Percentiles rank a stretch among this genome's conserved stretches.
Conservation (phyloP, 2,113 vertebrate genomes). For the Budorcas taxicolor region DNA sequence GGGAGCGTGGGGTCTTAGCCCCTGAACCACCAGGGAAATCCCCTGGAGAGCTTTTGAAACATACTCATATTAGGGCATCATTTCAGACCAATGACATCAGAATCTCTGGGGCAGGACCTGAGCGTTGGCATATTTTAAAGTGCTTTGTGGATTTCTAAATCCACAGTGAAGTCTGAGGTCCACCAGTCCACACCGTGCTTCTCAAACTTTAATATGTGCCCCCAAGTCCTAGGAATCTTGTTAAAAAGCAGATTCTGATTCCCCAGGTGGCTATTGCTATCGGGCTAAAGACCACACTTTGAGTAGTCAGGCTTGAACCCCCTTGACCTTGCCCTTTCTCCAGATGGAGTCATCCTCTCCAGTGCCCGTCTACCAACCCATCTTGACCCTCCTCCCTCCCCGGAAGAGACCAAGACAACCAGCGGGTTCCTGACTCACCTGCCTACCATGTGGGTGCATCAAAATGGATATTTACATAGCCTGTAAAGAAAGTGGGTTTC, state of each 20-base stretch:
- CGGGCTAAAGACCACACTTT: neutral
- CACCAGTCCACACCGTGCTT: neutral
- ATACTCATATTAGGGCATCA: neutral
- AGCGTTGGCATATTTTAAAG: neutral
- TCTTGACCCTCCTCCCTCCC: neutral
- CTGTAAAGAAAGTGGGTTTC: neutral
- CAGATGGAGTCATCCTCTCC: neutral
- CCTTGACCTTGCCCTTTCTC: neutral
- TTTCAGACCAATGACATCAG: neutral
- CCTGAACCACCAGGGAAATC: neutral
- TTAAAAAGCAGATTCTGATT: neutral
- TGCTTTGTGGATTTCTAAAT: neutral
- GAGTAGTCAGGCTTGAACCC: neutral
- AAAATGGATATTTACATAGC: neutral
- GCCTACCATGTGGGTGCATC: neutral
- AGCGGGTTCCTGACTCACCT: neutral
- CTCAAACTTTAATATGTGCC: neutral
- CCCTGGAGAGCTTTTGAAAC: neutral
- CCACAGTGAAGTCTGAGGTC: neutral
- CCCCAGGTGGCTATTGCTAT: fast-evolving
- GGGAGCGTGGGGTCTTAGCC: neutral
- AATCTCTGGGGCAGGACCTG: neutral
- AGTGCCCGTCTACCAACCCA: neutral
- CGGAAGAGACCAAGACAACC: neutral
- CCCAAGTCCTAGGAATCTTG: neutral